A percentile compares a stretch with the other conserved stretches of the same genome.
These are phyloP conservation scores for Sesia bembeciformis DNA, from an alignment of 2,888 invertebrate species.

Conservation along the genomic window DNA sequence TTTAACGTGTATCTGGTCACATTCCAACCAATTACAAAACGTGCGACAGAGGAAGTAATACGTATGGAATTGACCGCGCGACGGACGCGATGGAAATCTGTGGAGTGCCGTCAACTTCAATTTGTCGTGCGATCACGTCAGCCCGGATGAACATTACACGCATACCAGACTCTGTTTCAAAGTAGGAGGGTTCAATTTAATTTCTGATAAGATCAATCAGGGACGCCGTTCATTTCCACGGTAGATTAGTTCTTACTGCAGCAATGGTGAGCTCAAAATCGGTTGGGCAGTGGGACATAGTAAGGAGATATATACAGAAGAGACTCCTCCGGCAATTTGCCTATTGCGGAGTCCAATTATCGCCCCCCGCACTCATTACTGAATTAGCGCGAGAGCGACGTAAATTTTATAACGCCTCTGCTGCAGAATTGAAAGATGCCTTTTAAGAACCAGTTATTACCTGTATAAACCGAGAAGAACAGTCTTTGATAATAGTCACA, in stretches of 20 bases:
- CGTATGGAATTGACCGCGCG: constrained; percentile 46
- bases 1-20: constrained; percentile 26
- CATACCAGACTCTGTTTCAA: constrained; percentile 37
- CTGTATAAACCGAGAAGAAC: constrained; percentile 20
- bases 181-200: constrained; percentile 44
- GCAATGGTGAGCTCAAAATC: constrained; percentile 25
- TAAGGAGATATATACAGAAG: constrained; percentile 36
- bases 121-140: constrained; percentile 42
- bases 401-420: constrained; percentile 63
- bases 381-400: constrained; percentile 66
- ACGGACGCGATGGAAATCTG: constrained; percentile 61
- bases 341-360: constrained; percentile 71
- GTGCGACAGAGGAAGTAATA: constrained; percentile 42
- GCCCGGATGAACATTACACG: constrained; percentile 22
- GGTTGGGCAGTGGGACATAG: constrained; percentile 11
- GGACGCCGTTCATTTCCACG: constrained; percentile 15
- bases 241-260: constrained; percentile 25
- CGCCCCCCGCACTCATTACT: constrained; percentile 72
- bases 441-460: constrained; percentile 40
- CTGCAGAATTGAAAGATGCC: constrained; percentile 41
- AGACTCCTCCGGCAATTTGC: constrained; percentile 63
- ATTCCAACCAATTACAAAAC: constrained; percentile 42
- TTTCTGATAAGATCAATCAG: constrained; percentile 29
- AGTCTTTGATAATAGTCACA: background rate
- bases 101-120: constrained; percentile 30